Evolutionary conservation across 1,140 invertebrate genomes (phyloP).

Genomic region (Hirudo medicinalis): DNA sequence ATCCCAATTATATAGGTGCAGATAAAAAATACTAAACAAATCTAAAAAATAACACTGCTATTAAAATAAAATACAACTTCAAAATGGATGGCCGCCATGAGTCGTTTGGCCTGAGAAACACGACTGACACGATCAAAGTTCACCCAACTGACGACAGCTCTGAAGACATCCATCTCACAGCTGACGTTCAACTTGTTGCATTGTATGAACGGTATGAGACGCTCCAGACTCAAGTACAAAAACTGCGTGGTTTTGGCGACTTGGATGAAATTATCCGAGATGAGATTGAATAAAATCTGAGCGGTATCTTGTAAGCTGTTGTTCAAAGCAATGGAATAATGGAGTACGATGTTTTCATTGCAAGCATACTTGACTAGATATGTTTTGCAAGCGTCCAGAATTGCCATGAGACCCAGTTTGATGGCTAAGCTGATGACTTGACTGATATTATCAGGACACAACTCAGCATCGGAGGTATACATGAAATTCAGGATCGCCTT

Average conservation of each 20-base stretch:
- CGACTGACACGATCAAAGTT: conserved; percentile 1
- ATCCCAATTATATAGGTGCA: too few relatives aligned
- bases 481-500: neutral
- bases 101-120: neutral
- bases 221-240: neutral
- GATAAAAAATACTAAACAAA: too few relatives aligned
- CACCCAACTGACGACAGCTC: neutral
- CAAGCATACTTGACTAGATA: neutral
- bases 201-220: conserved; percentile 1
- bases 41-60: too few relatives aligned
- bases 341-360: neutral
- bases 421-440: conserved; percentile 5
- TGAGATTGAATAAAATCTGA: conserved; percentile 7
- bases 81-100: conserved; percentile 8
- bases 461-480: neutral
- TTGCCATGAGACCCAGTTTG: neutral
- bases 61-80: neutral
- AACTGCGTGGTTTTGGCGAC: conserved; percentile 5
- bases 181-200: neutral
- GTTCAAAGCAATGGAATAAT: conserved; percentile 12
- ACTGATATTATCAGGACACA: neutral
- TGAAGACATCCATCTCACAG: conserved; percentile 6
- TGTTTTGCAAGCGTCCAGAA: neutral
- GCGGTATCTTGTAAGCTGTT: neutral
- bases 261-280: neutral